Evolutionary conservation across 2,113 vertebrate species (phyloP), one percentile per base, ranked within the genome.

Genomic region (Albula glossodonta): DNA sequence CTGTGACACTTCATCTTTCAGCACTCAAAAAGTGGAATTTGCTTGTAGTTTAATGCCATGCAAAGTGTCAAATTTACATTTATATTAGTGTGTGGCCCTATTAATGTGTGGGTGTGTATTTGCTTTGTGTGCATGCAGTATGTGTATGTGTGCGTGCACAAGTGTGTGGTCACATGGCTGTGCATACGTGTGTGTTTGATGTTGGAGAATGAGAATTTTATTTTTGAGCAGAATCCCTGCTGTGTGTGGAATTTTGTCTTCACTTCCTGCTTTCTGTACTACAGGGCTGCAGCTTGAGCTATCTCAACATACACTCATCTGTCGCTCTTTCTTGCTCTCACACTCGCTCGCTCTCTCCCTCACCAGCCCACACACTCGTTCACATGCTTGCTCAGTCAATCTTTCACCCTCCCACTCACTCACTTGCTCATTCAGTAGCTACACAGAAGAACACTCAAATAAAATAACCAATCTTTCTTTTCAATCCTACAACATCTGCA

Each of bases 171-270:
- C 4, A 52, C 17, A 7, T 41, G 5, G 52, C 17, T 84, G 19
- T 51, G 66, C 56, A 52, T 84, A 17, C 63, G 78, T 50, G 53
- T 66, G 12, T 84, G 53, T 87, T 19, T 52, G 79, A 8, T 70
- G 63, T 22, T 22, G 22, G 63, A 70, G 63, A 51, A 12, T 86
- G 52, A 51, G 70, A 53, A 85, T 78, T 70, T 48, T 57, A 83
- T 83, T 63, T 50, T 83, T 83, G 31, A 82, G 81, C 12, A 63
- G 53, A 6, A 48, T 25, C n/a, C n/a, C 53, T 83, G 81, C 11
- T 57, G 13, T 41, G 81, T 83, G n/a, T 19, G 53, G 81, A 83
- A 57, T 82, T 82, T 48, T 6, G 11, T 17, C 31, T 49, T 49
- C 41, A 19, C n/a, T 48, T 48, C 31, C 53, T 60, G 25, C 4